Base-by-base conservation (phyloP, 2,888 invertebrate genomes). In the Agonopterix subpropinquella region DNA sequence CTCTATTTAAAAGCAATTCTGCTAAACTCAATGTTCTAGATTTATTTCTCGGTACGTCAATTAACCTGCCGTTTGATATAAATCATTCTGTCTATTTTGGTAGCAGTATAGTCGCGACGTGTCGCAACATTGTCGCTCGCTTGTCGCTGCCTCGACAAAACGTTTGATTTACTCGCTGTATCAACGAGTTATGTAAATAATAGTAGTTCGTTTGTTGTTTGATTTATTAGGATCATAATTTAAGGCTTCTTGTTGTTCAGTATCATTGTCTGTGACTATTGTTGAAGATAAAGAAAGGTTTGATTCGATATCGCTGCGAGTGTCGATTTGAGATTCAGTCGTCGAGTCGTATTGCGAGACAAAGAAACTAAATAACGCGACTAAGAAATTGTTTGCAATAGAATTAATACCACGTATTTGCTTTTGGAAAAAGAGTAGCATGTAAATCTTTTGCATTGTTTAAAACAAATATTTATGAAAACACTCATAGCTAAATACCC, bases 11-110 rank as follows among this genome's bases (percentile, higher is more conserved):
- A 64, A 59, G 64, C 59, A 53, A 55, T 59, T 64, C 62, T 61
- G 64, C 64, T 70, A 61, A 67, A 64, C 62, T 59, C 64, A 59
- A 59, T 63, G 60, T 59, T 64, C 66, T 67, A 69, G 66, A 77
- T 77, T 69, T 70, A 71, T 68, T 69, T 67, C 67, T 61, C 62
- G 59, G 65, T 58, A 64, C 67, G 70, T 64, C 76, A 73, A 74
- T 77, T 77, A 76, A 73, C 76, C 74, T 69, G 73, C 53, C 43
- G 55, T 56, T 57, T 54, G 47, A 49, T 47, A 63, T 76, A 70
- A 67, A 74, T 77, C 75, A 76, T 64, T 64, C 51, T 59, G 54
- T 50, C 47, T 49, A 52, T 48, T 49, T 42, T 36, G 13, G 36
- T 44, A 41, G 55, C 58, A 57, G 63, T 63, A 56, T 62, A 60